phyloP scores from a whole-genome alignment of 2,888 invertebrate species.

The Mechanitis messenoides region DNA sequence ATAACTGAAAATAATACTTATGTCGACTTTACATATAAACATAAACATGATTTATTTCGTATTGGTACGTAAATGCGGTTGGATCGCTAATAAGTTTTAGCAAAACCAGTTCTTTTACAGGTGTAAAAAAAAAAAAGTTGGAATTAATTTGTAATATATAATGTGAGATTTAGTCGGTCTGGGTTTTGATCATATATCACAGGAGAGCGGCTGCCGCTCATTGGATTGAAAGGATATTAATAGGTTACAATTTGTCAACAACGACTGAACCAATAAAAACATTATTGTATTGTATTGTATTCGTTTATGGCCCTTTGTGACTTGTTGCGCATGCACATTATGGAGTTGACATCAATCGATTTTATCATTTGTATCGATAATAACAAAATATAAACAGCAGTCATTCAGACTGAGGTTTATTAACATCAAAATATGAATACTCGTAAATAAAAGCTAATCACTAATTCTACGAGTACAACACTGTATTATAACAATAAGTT shows the following conservation, averaged over 20 bases:
- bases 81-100: too few species aligned
- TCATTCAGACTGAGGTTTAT: background rate
- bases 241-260: background rate
- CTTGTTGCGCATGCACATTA: constrained; percentile 6
- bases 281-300: constrained; percentile 6
- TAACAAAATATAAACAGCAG: constrained; percentile 5
- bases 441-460: too few species aligned
- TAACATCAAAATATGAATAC: too few species aligned
- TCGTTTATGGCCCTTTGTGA: constrained; percentile 17
- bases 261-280: background rate
- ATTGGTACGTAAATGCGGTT: too few species aligned
- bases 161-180: too few species aligned
- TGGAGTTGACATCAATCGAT: constrained; percentile 13
- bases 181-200: background rate
- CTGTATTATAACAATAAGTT: too few species aligned
- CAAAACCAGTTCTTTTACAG: too few species aligned
- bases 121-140: too few species aligned
- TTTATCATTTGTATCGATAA: constrained; percentile 9
- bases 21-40: too few species aligned
- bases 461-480: too few species aligned
- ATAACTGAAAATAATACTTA: too few species aligned
- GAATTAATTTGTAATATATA: background rate
- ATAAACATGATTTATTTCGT: too few species aligned
- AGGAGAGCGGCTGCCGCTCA: background rate
- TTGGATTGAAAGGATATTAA: background rate